A percentile compares a stretch with the other conserved stretches of the same genome.
phyloP scores from a whole-genome alignment of 2,888 invertebrate species.

The Nephrotoma flavescens region DNA sequence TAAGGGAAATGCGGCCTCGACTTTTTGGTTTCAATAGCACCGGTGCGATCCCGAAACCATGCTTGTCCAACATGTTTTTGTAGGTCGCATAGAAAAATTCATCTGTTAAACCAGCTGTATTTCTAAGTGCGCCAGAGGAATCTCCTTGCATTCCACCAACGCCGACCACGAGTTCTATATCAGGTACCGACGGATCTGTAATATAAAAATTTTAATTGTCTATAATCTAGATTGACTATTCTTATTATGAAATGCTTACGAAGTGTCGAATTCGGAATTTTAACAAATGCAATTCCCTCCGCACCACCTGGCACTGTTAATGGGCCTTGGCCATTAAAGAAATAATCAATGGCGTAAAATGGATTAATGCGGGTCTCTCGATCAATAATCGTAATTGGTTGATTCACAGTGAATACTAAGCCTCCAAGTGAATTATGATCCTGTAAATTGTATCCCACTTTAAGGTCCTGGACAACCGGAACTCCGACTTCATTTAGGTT shows the following conservation, averaged over 20 bases:
- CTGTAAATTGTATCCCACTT: slow-evolving; percentile 68
- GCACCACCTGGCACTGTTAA: slow-evolving; percentile 65
- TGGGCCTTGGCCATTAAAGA: slow-evolving; percentile 48
- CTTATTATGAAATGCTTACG: slow-evolving; percentile 14
- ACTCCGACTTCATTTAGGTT: slow-evolving; percentile 46
- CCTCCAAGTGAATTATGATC: slow-evolving; percentile 64
- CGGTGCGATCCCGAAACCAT: slow-evolving; percentile 55
- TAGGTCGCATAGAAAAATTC: slow-evolving; percentile 32
- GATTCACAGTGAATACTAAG: slow-evolving; percentile 56
- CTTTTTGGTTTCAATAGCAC: slow-evolving; percentile 61
- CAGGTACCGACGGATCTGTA: slow-evolving; percentile 41
- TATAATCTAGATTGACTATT: neutral
- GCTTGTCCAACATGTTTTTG: slow-evolving; percentile 22
- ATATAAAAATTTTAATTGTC: neutral
- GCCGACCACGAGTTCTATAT: slow-evolving; percentile 67
- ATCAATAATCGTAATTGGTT: slow-evolving; percentile 50
- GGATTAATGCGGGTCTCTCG: slow-evolving; percentile 36
- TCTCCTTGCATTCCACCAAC: slow-evolving; percentile 64
- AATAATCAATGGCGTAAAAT: slow-evolving; percentile 43
- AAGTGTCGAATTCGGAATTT: slow-evolving; percentile 42
- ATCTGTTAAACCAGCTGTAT: slow-evolving; percentile 41
- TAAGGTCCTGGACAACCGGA: slow-evolving; percentile 46
- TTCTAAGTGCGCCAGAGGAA: slow-evolving; percentile 46
- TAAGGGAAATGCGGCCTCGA: slow-evolving; percentile 53
- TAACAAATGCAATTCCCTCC: slow-evolving; percentile 58